Evolutionary conservation across 1,140 invertebrate genomes (phyloP).

Genomic region (Penaeus indicus): DNA sequence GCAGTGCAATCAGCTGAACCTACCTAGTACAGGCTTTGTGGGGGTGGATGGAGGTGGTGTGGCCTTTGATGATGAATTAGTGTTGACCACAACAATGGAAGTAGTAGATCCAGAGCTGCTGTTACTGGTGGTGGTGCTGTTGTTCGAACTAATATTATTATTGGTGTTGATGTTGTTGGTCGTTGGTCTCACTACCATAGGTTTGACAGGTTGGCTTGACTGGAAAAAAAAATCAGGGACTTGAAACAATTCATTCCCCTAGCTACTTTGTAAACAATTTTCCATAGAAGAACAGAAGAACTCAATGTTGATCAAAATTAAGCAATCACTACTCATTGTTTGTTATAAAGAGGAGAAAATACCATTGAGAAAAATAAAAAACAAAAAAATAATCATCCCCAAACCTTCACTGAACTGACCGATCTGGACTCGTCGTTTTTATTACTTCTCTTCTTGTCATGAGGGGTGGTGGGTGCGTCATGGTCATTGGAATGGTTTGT

Average conservation of each 20-base stretch:
- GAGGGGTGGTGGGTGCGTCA: slow-evolving; percentile 65
- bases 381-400: not conserved
- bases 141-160: slow-evolving; percentile 44
- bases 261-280: no score
- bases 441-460: slow-evolving; percentile 66
- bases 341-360: not conserved
- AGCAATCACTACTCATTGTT: not conserved
- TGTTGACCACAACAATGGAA: slow-evolving; percentile 64
- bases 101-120: slow-evolving; percentile 58
- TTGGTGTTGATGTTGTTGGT: slow-evolving; percentile 71
- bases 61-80: slow-evolving; percentile 62
- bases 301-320: no score
- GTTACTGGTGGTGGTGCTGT: slow-evolving; percentile 49
- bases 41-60: slow-evolving; percentile 66
- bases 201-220: slow-evolving; percentile 77
- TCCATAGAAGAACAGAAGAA: no score
- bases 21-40: slow-evolving; percentile 68
- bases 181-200: slow-evolving; percentile 79
- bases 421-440: slow-evolving; percentile 60
- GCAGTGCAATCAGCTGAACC: not conserved
- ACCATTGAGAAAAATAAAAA: not conserved
- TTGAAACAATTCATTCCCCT: not conserved
- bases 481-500: slow-evolving; percentile 73
- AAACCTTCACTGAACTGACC: slow-evolving; percentile 48
- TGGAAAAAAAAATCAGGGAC: slow-evolving; percentile 64